A percentile compares a stretch with the other conserved stretches of the same genome.
These are phyloP conservation scores for Oenanthe oenanthe DNA, from an alignment of 2,113 vertebrate species.

Conservation along the genomic window DNA sequence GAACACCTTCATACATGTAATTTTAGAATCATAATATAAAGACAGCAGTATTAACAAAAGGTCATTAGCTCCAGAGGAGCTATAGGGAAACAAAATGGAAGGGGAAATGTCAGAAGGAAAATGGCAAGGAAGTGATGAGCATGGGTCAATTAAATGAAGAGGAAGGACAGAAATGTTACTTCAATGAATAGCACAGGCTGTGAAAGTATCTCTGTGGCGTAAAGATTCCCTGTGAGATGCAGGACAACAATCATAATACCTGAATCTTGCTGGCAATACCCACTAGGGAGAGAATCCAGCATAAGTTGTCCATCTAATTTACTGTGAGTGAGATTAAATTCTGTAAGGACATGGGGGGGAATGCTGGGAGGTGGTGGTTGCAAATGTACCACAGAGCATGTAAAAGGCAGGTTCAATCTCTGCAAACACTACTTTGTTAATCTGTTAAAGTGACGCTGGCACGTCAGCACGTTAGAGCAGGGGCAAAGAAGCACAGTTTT, in stretches of 20 bases:
- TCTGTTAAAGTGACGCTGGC: not conserved
- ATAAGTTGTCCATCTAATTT: not conserved
- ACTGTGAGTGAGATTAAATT: not conserved
- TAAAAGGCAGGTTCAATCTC: conserved; percentile 13
- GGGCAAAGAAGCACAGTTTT: not conserved
- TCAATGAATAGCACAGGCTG: not conserved
- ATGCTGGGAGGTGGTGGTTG: not conserved
- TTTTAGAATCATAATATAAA: not conserved
- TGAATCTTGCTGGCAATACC: not conserved
- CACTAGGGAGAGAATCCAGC: not conserved
- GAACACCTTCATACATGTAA: not conserved
- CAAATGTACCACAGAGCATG: not conserved
- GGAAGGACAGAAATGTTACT: not conserved
- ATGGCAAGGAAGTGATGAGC: not conserved
- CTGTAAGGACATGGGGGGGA: not conserved
- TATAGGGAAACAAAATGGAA: not conserved
- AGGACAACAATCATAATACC: not conserved
- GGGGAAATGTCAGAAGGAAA: not conserved
- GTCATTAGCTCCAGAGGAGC: not conserved
- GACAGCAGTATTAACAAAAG: not conserved
- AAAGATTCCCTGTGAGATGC: not conserved
- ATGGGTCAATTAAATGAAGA: not conserved
- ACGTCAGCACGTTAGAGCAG: fast-evolving
- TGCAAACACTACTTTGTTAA: not conserved
- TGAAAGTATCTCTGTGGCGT: not conserved